Base-by-base conservation (phyloP, 2,888 invertebrate species). In the Leptinotarsa peninsularis region DNA sequence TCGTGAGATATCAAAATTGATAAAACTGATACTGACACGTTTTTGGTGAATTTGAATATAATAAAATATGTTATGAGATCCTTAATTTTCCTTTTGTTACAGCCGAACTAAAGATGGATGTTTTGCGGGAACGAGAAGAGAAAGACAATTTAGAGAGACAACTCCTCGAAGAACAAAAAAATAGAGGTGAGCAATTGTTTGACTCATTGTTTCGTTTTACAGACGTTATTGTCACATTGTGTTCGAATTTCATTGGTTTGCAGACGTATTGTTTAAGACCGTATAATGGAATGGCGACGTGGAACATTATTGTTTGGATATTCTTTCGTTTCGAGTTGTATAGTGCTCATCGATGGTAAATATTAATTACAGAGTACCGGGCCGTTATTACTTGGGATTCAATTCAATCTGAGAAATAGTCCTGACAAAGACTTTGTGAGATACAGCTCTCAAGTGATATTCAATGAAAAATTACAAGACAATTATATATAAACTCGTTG, bases 31-130 rank as follows among this genome's bases (percentile, higher is more conserved):
- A 33, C 7, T 33, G 7, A 33, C 1, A 7, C 33, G 7, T 33
- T 27, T 27, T 43, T 43, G 43, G 43, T 43, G 10, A 43, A 43
- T 10, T 43, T 43, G 43, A 43, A 7, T 3, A 43, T 43, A 43
- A 43, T 43, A 43, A 43, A 10, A 43, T 43, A 43, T 43, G 33
- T 43, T 5, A 43, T 43, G 43, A 43, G 10, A 43, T 43, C 43
- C 43, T 43, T 43, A 13, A 43, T 43, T 43, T 13, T 3, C 3
- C 43, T 43, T 83, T 89, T 90, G 88, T 93, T 93, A 73, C 93
- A 98, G 98, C 97, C 87, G 98, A 98, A 90, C 91, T 98, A 83
- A 97, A 97, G 90, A 96, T 97, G 96, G 98, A 98, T 89, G 94
- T 98, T 79, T 90, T 97, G 81, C 92, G 97, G 85, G 98, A 98